Evolutionary conservation across 1,140 invertebrate genomes (phyloP), one percentile per base, ranked within the genome.

Genomic region (Diachasma alloeum): DNA sequence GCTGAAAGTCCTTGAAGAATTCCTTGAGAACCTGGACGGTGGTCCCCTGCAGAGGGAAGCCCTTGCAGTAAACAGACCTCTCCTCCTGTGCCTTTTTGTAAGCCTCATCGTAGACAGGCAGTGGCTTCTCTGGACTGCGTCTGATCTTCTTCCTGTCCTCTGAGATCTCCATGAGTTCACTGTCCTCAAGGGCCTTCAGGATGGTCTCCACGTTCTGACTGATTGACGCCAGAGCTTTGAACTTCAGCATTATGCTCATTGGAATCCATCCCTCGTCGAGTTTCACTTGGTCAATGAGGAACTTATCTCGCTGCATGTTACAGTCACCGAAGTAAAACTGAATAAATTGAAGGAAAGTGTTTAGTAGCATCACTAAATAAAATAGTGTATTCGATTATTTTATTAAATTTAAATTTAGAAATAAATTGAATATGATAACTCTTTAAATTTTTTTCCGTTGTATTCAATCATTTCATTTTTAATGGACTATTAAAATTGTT

Each of bases 181-280:
- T 96, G 75, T 94, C 94, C 80, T 92, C 91, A 4, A 99, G 78
- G 0, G 96, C 94, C 75, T 92, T 91, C 4, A 93, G 89, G 79
- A 99, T 97, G 0, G 93, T 90, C 44, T 93, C 89, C 0, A 86
- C 71, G 83, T 98, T 94, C 59, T 89, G 92, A 2, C 93, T 92
- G 0, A 99, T 82, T 26, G 92, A 88, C 0, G 95, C 93, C 44
- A 99, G 90, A 26, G 97, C 91, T 83, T 98, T 97, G 84, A 99
- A 99, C 77, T 94, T 97, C 36, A 96, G 89, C 89, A 99, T 93
- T 0, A 95, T 92, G 0, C 94, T 92, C 44, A 99, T 85, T 1
- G 96, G 92, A 26, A 99, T 92, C 97, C 97, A 99, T 9, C 97
- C 97, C 81, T 97, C 93, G 81, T 98, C 95, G 77, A 95, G 88